phyloP scores from a whole-genome alignment of 2,888 invertebrate genomes.

The Pseudococcus viburni region DNA sequence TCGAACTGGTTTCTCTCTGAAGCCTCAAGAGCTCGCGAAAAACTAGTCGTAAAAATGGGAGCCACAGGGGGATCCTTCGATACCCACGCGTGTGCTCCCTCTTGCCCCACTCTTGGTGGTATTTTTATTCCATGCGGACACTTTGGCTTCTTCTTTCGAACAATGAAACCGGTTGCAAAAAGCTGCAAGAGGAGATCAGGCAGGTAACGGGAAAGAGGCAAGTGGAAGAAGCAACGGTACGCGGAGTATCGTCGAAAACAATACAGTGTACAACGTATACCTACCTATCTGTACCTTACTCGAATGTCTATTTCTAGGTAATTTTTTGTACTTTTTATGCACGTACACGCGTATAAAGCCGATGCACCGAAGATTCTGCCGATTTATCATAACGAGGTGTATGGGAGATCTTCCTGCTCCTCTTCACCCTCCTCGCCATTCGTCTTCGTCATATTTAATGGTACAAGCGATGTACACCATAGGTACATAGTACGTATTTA shows the following conservation, averaged over 20 bases:
- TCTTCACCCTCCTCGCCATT: not conserved
- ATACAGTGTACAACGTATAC: not conserved
- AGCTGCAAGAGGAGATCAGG: not conserved
- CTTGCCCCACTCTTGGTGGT: not conserved
- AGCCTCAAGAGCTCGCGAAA: not conserved
- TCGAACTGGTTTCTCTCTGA: not conserved
- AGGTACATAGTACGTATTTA: conserved; percentile 1
- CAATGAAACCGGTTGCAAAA: conserved; percentile 44
- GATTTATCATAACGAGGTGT: not conserved
- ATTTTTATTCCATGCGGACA: not conserved
- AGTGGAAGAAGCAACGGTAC: not conserved
- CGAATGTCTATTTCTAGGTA: not conserved
- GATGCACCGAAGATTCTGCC: not conserved
- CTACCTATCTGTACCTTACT: not conserved
- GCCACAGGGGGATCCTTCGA: not conserved
- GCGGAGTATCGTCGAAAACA: not conserved
- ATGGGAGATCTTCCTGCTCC: not conserved
- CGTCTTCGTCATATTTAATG: not conserved
- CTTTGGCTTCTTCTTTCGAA: not conserved
- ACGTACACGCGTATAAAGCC: not conserved
- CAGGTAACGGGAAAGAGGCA: not conserved
- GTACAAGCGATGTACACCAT: not conserved
- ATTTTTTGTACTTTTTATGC: not conserved
- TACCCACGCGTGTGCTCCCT: not conserved
- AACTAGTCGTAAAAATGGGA: not conserved